These are phyloP conservation scores for Augiades crinisus DNA, from an alignment of 2,888 invertebrate genomes.

Conservation along the genomic window DNA sequence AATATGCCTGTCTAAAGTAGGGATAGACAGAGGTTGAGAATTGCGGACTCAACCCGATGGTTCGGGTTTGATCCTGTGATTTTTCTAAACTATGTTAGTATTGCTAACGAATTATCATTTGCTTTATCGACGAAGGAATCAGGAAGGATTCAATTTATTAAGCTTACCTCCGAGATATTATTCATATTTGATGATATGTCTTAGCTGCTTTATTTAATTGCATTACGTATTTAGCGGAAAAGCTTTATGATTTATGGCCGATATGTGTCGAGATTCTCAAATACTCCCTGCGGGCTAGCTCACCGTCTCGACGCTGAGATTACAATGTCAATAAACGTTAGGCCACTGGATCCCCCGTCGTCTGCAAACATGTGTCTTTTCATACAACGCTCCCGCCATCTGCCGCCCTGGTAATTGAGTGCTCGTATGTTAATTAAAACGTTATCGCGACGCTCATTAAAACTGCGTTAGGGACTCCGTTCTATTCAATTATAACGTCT, in stretches of 20 bases:
- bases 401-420: slow-evolving; percentile 13
- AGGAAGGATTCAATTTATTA: too few species aligned
- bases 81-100: too few species aligned
- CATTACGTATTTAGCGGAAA: not conserved
- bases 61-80: too few species aligned
- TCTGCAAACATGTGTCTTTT: slow-evolving; percentile 3
- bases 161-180: too few species aligned
- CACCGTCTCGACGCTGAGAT: slow-evolving; percentile 49
- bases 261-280: slow-evolving; percentile 9
- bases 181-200: too few species aligned
- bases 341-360: not conserved
- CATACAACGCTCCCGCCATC: slow-evolving; percentile 2
- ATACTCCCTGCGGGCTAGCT: slow-evolving; percentile 41
- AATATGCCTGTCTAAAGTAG: not conserved
- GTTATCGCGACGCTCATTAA: slow-evolving; percentile 15
- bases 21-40: too few species aligned
- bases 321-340: slow-evolving; percentile 58
- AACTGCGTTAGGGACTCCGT: slow-evolving; percentile 8
- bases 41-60: too few species aligned
- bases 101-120: too few species aligned
- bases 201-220: too few species aligned
- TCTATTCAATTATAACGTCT: slow-evolving; percentile 13
- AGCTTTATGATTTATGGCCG: not conserved
- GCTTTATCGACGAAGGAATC: too few species aligned
- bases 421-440: slow-evolving; percentile 20